A percentile compares a stretch with the other conserved stretches of the same genome.
These are phyloP conservation scores for Todus mexicanus DNA, from an alignment of 2,797 vertebrate genomes.

Conservation along the genomic window DNA sequence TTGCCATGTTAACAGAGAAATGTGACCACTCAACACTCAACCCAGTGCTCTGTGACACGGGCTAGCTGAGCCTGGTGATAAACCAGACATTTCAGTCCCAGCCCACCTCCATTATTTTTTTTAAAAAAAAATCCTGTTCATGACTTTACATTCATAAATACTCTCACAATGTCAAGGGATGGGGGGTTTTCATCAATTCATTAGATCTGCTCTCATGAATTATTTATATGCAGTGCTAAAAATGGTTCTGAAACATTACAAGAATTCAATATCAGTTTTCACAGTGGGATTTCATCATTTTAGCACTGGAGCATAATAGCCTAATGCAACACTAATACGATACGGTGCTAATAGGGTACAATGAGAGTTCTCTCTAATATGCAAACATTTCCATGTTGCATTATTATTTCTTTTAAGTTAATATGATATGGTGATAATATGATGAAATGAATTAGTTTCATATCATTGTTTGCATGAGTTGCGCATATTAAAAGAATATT, in stretches of 20 bases:
- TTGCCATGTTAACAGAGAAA: not conserved
- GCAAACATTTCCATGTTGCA: slow-evolving; percentile 81
- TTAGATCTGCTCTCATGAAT: slow-evolving; percentile 80
- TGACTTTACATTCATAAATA: slow-evolving; percentile 81
- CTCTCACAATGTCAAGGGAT: slow-evolving; percentile 73
- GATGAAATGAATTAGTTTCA: slow-evolving; percentile 82
- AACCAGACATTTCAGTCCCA: slow-evolving; percentile 47
- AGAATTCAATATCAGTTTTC: slow-evolving; percentile 83
- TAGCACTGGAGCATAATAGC: slow-evolving; percentile 75
- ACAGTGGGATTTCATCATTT: slow-evolving; percentile 83
- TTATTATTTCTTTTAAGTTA: slow-evolving; percentile 83
- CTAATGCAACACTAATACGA: slow-evolving; percentile 79
- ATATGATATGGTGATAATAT: slow-evolving; percentile 81
- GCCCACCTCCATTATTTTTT: slow-evolving; percentile 5
- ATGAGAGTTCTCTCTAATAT: slow-evolving; percentile 77
- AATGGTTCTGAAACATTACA: slow-evolving; percentile 81
- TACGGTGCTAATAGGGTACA: slow-evolving; percentile 80
- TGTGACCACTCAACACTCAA: not conserved
- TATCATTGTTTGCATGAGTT: slow-evolving; percentile 80
- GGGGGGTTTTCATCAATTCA: slow-evolving; percentile 75
- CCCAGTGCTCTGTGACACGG: not conserved
- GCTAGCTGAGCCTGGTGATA: not conserved
- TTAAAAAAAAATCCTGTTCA: slow-evolving; percentile 22
- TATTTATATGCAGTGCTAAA: slow-evolving; percentile 80
- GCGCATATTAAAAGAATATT: slow-evolving; percentile 77